These are phyloP conservation scores for Nycticebus coucang DNA, from an alignment of 2,113 vertebrate genomes.

Conservation along the genomic window DNA sequence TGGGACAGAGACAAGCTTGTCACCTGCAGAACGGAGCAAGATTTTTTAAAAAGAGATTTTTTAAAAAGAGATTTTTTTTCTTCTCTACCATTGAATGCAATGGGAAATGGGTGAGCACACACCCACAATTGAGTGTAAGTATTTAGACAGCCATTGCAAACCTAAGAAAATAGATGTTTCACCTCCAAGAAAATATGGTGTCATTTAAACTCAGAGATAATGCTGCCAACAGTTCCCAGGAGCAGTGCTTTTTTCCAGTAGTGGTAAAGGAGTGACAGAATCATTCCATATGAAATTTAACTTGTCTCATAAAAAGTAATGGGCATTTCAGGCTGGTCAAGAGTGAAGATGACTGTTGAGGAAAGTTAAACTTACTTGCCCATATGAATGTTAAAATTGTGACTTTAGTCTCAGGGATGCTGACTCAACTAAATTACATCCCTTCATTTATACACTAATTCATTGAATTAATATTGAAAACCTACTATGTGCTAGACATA, in stretches of 20 bases:
- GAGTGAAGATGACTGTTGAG: not conserved
- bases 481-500: not conserved
- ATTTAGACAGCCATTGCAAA: constrained; percentile 34
- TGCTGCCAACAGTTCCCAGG: not conserved
- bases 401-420: not conserved
- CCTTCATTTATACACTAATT: not conserved
- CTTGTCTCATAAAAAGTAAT: not conserved
- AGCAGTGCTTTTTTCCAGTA: not conserved
- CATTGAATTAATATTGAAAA: not conserved
- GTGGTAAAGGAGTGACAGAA: not conserved
- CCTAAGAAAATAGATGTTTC: constrained; percentile 52
- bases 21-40: constrained; percentile 21
- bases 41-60: not conserved
- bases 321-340: not conserved
- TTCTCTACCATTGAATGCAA: not conserved
- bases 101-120: constrained; percentile 21
- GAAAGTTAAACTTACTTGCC: not conserved
- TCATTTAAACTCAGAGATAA: constrained; percentile 32
- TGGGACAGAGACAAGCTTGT: constrained; percentile 64
- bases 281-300: not conserved
- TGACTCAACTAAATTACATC: not conserved
- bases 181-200: constrained; percentile 43
- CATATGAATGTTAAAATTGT: not conserved
- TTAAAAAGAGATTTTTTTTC: too few species aligned
- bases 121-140: constrained; percentile 43